These are phyloP conservation scores for Notolabrus celidotus DNA, from an alignment of 2,797 vertebrate genomes.

Conservation along the genomic window DNA sequence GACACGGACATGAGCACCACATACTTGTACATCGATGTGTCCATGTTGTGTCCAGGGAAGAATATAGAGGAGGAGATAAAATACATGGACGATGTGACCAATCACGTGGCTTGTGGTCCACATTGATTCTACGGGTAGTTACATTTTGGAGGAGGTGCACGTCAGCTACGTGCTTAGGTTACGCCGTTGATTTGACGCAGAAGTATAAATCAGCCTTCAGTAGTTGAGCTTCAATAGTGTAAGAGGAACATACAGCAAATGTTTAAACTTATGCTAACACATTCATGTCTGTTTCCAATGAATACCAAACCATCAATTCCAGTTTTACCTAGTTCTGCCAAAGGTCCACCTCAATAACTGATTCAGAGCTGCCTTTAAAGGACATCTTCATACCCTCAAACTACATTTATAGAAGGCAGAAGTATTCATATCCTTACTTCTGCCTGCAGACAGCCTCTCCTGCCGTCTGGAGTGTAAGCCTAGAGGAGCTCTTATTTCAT, in stretches of 20 bases:
- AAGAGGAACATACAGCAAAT: not conserved
- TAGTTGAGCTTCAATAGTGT: no score
- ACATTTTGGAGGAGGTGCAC: no score
- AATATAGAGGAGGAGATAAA: no score
- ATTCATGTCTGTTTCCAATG: not conserved
- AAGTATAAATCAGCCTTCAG: no score
- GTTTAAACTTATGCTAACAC: not conserved
- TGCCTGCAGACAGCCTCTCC: slow-evolving; percentile 36
- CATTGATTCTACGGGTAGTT: no score
- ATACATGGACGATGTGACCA: no score
- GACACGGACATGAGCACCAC: no score
- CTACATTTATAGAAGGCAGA: slow-evolving; percentile 7
- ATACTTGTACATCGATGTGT: no score
- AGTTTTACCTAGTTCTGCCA: not conserved
- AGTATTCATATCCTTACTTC: slow-evolving; percentile 18
- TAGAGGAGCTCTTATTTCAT: slow-evolving; percentile 72
- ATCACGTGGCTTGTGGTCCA: no score
- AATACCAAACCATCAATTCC: not conserved
- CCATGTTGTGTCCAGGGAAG: no score
- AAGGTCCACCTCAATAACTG: not conserved
- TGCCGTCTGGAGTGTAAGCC: slow-evolving; percentile 40
- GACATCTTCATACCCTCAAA: slow-evolving; percentile 9
- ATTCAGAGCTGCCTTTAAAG: slow-evolving; percentile 18
- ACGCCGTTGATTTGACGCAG: no score
- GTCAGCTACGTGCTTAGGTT: no score